Evolutionary conservation across 2,888 invertebrate species (phyloP), one percentile per base, ranked within the genome.

Genomic region (Ptychoptera albimana): DNA sequence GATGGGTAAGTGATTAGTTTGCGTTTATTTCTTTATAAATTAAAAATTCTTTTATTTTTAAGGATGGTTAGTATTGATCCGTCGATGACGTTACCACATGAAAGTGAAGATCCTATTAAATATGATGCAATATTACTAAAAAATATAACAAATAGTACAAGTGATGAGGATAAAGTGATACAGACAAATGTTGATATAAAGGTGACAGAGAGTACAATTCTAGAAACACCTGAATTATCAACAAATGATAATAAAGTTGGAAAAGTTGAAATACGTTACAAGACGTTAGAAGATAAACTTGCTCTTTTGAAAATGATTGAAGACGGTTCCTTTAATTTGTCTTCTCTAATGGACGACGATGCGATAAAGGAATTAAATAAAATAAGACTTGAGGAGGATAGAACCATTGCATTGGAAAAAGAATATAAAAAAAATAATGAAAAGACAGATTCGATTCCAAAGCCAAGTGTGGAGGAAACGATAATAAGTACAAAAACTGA

Each of bases 1-100:
- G 44, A 32, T 11, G 44, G 23, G 23, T 23, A 23, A 23, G 3
- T 23, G 3, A 23, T 23, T n/a, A n/a, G 7, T 23, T 23, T 23
- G 23, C 7, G 23, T 23, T 5, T n/a, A n/a, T n/a, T n/a, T n/a
- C n/a, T n/a, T n/a, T n/a, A n/a, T n/a, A n/a, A n/a, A n/a, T n/a
- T n/a, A n/a, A n/a, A 3, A 23, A 12, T 36, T 11, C 12, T 36
- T 8, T 36, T 36, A 5, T 36, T 12, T 36, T 36, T 12, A 32
- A 37, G 47, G 11, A 29, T 45, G 16, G 13, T 48, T 2, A 46
- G 42, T 13, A 42, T 49, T 29, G 46, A 49, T 46, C 48, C 49
- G 4, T 48, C 49, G 13, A 44, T 46, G 23, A 45, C 46, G 37
- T 30, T 49, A n/a, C 48, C 46, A 9, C 46, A 46, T 37, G 49